Evolutionary conservation across 64 coral and sea anemone species (phyloP), one percentile per base, ranked within the genome.

Genomic region (Porites lutea): DNA sequence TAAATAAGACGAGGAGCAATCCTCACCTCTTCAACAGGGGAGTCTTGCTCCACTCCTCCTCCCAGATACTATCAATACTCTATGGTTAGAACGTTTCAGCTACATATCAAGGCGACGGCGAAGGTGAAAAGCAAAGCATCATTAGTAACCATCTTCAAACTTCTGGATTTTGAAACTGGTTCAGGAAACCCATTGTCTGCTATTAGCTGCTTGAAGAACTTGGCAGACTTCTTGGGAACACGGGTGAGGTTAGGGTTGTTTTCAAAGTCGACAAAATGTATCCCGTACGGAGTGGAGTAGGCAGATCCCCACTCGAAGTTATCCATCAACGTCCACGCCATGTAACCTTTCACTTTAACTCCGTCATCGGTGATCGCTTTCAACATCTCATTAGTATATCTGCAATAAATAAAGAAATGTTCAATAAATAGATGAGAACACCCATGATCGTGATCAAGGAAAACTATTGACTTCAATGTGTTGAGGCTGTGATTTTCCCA

Each of bases 251-350:
- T 15, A 18, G 72, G 61, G 57, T 96, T 87, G 14, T 86, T 88
- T 2, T 86, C 74, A 76, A 58, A 86, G 84, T 96, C 87, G 59
- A 93, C 73, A 52, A 82, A 92, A 18, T 96, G 92, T 21, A 96
- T 80, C 23, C 95, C 95, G 76, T 89, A 96, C 0, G 95, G 85
- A 37, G 91, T 91, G 59, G 83, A 81, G 46, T 72, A 93, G 1
- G 69, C 95, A 44, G 82, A 49, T 6, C 13, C 77, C 95, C 95
- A 96, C 73, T 96, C 95, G 49, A 98, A 98, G 68, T 98, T 98
- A 86, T 98, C 96, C 96, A 98, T 98, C 18, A 98, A 22, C 3
- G 96, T 92, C 96, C 96, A 98, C 18, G 96, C 96, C n/a, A 89
- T 79, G 67, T 93, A 89, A 14, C 93, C 96, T 85, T 79, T 90